Evolutionary conservation across 2,888 invertebrate species (phyloP).

Genomic region (Agriotes lineatus): DNA sequence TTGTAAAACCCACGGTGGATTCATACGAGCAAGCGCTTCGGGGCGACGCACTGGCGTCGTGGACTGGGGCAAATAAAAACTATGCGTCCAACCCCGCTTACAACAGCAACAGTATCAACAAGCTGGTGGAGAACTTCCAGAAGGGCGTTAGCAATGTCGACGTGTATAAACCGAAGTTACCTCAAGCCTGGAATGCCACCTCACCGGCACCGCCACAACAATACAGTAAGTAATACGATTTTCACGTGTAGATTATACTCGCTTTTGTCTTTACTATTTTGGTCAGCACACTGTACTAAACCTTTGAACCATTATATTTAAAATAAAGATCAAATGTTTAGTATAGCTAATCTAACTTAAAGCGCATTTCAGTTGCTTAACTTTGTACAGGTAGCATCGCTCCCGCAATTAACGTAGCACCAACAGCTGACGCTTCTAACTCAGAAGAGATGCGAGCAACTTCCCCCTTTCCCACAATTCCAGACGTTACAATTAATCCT

Average conservation of each 20-base stretch:
- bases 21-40: slow-evolving; percentile 63
- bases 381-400: slow-evolving; percentile 56
- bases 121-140: slow-evolving; percentile 63
- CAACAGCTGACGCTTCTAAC: slow-evolving; percentile 40
- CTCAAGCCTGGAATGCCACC: slow-evolving; percentile 67
- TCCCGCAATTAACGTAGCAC: slow-evolving; percentile 55
- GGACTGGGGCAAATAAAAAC: slow-evolving; percentile 56
- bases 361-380: background rate
- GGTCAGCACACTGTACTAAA: background rate
- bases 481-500: slow-evolving; percentile 54
- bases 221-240: slow-evolving; percentile 59
- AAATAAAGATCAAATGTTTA: too few relatives aligned
- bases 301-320: too few relatives aligned
- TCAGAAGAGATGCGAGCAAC: slow-evolving; percentile 47
- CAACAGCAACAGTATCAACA: slow-evolving; percentile 65
- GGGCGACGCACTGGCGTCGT: slow-evolving; percentile 56
- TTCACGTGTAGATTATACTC: background rate
- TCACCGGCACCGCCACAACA: slow-evolving; percentile 55
- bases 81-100: slow-evolving; percentile 63
- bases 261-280: too few relatives aligned
- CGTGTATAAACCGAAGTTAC: slow-evolving; percentile 67
- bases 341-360: background rate
- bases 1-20: slow-evolving; percentile 62
- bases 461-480: slow-evolving; percentile 57
- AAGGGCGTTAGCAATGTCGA: slow-evolving; percentile 62